Conservation (phyloP, 2,113 vertebrate species). For the Ammospiza caudacuta region DNA sequence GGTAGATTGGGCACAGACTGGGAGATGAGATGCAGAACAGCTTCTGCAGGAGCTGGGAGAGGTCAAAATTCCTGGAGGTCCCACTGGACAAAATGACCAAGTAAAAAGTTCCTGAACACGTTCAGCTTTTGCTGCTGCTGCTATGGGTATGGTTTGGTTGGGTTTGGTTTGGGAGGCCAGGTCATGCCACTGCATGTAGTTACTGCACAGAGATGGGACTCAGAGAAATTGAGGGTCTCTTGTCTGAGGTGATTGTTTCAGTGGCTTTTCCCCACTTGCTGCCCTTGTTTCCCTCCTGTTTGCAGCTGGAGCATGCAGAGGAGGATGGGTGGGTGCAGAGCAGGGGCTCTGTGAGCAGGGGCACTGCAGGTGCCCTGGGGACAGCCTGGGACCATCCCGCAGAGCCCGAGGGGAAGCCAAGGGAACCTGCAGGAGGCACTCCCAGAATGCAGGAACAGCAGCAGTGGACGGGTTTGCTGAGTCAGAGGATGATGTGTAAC, state of each 20-base stretch:
- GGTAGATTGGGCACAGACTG: background rate
- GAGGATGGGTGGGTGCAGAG: background rate
- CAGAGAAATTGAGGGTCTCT: background rate
- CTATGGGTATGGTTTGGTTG: background rate
- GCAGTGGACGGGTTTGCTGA: background rate
- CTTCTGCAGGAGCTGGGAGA: background rate
- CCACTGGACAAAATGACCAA: background rate
- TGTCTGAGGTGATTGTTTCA: background rate
- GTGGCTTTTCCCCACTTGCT: background rate
- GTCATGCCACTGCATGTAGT: accelerated
- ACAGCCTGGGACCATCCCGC: background rate
- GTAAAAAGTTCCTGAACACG: accelerated
- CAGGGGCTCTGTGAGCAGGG: background rate
- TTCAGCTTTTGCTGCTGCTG: background rate
- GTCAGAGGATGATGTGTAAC: background rate
- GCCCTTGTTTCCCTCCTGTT: background rate
- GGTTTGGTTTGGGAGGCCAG: background rate
- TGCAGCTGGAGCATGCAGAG: background rate
- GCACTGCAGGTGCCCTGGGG: background rate
- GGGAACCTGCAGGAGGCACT: background rate
- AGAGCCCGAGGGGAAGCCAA: background rate
- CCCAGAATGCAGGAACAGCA: background rate
- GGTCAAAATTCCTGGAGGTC: background rate
- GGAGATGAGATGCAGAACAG: background rate
- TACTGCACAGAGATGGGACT: background rate